Conservation (phyloP, 2,113 vertebrate genomes). For the Pangasianodon gigas region DNA sequence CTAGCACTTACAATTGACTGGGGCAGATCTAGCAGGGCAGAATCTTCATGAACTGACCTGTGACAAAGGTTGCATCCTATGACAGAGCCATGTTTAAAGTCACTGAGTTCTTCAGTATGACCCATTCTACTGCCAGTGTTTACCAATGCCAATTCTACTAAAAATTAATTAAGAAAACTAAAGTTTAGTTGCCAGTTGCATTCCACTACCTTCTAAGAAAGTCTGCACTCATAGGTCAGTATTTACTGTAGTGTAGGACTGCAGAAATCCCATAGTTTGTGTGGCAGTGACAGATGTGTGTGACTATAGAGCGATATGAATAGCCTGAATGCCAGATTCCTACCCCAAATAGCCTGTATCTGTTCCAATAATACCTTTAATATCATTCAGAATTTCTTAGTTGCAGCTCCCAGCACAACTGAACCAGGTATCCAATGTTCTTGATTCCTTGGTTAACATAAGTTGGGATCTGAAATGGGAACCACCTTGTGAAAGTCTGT, state of each 20-base stretch:
- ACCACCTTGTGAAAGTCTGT: too few species aligned
- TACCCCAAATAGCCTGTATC: not conserved
- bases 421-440: not conserved
- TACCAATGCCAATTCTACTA: not conserved
- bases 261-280: not conserved
- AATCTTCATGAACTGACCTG: not conserved
- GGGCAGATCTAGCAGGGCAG: not conserved
- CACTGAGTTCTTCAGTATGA: not conserved
- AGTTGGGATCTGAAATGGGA: not conserved
- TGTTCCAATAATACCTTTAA: not conserved
- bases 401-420: not conserved
- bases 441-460: not conserved
- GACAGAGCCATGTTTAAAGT: not conserved
- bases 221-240: not conserved
- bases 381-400: not conserved
- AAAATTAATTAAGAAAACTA: not conserved
- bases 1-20: not conserved
- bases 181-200: not conserved
- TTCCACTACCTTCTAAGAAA: not conserved
- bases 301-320: not conserved
- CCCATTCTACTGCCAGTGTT: not conserved
- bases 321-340: not conserved
- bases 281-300: not conserved
- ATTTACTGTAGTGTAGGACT: not conserved
- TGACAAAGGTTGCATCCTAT: not conserved